Percentiles rank a stretch among this genome's conserved stretches.
Evolutionary conservation across 2,888 invertebrate species (phyloP).

Genomic region (Bombylius discolor): DNA sequence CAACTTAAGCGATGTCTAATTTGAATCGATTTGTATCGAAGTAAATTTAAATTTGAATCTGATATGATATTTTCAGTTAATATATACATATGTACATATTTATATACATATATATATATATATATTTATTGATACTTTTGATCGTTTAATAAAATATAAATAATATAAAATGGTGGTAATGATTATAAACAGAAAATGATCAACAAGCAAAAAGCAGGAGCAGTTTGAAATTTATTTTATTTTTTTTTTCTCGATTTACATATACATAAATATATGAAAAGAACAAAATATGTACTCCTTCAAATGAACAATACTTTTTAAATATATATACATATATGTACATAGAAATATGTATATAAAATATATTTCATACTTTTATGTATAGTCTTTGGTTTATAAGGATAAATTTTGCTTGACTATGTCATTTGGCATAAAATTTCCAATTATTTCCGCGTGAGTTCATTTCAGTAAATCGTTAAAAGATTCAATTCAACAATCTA

Average conservation of each 20-base stretch:
- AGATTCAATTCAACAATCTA: too few species aligned
- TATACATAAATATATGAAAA: too few species aligned
- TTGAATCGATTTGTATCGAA: neutral
- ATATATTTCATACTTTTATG: neutral
- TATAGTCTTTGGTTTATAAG: neutral
- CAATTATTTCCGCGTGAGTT: conserved; percentile 11
- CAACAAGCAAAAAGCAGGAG: too few species aligned
- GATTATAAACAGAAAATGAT: neutral
- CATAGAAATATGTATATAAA: too few species aligned
- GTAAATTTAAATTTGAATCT: neutral
- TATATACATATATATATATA: neutral
- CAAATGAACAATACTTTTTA: neutral
- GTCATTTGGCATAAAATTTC: conserved; percentile 13
- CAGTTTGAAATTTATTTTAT: neutral
- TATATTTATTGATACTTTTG: neutral
- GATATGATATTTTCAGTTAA: neutral
- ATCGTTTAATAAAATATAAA: neutral
- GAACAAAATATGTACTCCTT: neutral
- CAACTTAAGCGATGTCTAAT: neutral
- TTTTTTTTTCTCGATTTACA: neutral
- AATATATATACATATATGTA: neutral
- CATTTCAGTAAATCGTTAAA: conserved; percentile 4
- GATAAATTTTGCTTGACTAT: conserved; percentile 5
- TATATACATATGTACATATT: neutral
- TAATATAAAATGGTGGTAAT: neutral